phyloP scores from a whole-genome alignment of 2,888 invertebrate species.

The Scaptodrosophila latifasciaeformis region DNA sequence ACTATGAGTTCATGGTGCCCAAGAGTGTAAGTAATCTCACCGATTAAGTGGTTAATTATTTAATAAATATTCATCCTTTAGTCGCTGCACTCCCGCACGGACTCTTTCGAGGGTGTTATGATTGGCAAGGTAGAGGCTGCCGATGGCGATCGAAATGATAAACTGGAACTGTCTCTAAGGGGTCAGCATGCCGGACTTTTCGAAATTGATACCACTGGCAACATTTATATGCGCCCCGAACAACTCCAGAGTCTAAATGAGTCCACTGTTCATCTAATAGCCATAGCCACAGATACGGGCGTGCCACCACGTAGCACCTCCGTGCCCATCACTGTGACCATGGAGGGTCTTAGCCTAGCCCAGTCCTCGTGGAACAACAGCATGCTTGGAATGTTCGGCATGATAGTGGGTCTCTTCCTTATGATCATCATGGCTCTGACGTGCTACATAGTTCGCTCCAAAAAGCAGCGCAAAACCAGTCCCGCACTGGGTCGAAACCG shows the following conservation, averaged over 20 bases:
- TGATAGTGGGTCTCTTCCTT: constrained; percentile 83
- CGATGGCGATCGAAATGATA: constrained; percentile 88
- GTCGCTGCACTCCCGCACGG: constrained; percentile 61
- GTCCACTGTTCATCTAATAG: constrained; percentile 84
- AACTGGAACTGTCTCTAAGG: constrained; percentile 82
- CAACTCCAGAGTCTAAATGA: constrained; percentile 75
- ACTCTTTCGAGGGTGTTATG: constrained; percentile 73
- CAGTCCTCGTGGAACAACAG: constrained; percentile 76
- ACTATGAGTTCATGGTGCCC: constrained; percentile 84
- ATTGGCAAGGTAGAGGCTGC: constrained; percentile 87
- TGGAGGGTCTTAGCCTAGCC: constrained; percentile 75
- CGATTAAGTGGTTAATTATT: background rate
- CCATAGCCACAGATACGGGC: constrained; percentile 89
- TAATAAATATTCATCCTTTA: constrained; percentile 44
- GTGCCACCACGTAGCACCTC: constrained; percentile 85
- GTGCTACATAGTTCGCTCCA: constrained; percentile 85
- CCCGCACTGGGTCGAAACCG: constrained; percentile 71
- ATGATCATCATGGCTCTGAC: constrained; percentile 85
- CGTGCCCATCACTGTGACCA: constrained; percentile 82
- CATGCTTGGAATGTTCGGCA: constrained; percentile 79
- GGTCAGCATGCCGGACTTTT: constrained; percentile 80
- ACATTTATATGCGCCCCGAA: constrained; percentile 79
- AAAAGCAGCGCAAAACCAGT: constrained; percentile 64
- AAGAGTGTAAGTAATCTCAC: constrained; percentile 65
- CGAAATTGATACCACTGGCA: constrained; percentile 74